Base-by-base conservation (phyloP, 2,888 invertebrate species). In the Tanypteryx hageni region DNA sequence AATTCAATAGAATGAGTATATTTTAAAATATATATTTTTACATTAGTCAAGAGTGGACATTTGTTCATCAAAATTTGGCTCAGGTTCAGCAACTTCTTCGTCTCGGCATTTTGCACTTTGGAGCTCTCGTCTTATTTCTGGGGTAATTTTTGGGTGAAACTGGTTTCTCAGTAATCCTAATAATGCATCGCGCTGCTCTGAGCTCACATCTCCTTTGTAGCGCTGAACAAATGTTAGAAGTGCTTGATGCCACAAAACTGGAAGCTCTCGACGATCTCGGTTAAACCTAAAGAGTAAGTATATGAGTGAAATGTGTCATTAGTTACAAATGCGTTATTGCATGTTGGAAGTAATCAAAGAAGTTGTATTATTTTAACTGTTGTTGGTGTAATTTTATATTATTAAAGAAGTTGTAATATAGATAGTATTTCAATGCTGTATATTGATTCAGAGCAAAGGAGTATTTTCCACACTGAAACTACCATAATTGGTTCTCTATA, bases 201-300 rank as follows among this genome's bases (percentile, higher is more conserved):
- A 96, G 76, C 98, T 98, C 93, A 99, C 97, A 95, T 99, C 99
- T 93, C 98, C 97, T 95, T 99, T 99, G 95, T 99, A 99, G 91
- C 99, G 96, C 95, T 99, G 99, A 0, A 97, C 97, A 96, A 99
- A 99, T 9, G 99, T 98, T 92, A 99, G 95, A 76, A 99, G 96
- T 82, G 98, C 97, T 95, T 99, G 99, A 95, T 99, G 99, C 99
- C 99, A 99, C 93, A 99, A 95, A 8, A 99, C 99, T 0, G 99
- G 99, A 94, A 99, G 96, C 93, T 97, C 97, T 92, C 99, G 96
- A 92, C 96, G 95, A 94, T 99, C 99, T 93, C 96, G 96, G 95
- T 97, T 97, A 95, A 99, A 99, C 94, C 99, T 98, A 95, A 58
- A 86, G 22, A 31, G 68, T 82, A 13, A 93, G 76, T 92, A 44